These are phyloP conservation scores for Bos taurus DNA, from an alignment of 2,113 vertebrate species.

Conservation along the genomic window ARS-UCD2.0 NC_037328.1:56209501-56210000, in stretches of 20 bases:
- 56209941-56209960: not conserved
- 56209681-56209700: not conserved
- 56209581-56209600: conserved; percentile 12
- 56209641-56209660: conserved; percentile 1
- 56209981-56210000: not conserved
- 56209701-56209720: not conserved
- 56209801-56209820: not conserved
- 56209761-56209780: not conserved
- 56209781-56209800: not conserved
- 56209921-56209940: too few relatives aligned
- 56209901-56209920: fast-evolving
- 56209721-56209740: not conserved
- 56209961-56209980: not conserved
- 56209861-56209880: not conserved
- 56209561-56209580: not conserved
- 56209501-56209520: conserved; percentile 43
- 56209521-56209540: not conserved
- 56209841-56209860: not conserved
- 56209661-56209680: conserved; percentile 18
- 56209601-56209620: not conserved
- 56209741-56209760: not conserved
- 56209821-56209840: not conserved
- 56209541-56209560: not conserved
- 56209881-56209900: not conserved
- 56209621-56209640: conserved; percentile 42